Percentiles rank a stretch among this genome's conserved stretches.
phyloP scores from a whole-genome alignment of 2,113 vertebrate species.

The Blennius ocellaris region DNA sequence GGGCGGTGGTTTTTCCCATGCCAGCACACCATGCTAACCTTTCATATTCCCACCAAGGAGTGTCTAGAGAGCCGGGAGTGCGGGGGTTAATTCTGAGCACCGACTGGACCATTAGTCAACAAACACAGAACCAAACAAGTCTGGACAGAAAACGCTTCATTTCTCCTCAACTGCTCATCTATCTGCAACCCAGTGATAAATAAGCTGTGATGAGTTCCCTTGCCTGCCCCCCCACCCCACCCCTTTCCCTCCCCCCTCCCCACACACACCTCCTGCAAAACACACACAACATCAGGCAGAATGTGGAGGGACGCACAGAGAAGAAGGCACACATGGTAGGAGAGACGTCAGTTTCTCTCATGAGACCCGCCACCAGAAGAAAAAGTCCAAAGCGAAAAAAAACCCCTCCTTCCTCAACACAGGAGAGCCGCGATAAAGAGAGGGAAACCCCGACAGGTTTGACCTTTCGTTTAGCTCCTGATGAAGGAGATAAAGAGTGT shows the following conservation, averaged over 20 bases:
- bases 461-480: no score
- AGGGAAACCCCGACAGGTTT: background rate
- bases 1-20: conserved; percentile 43
- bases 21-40: conserved; percentile 56
- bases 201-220: background rate
- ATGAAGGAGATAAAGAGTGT: no score
- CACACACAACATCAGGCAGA: conserved; percentile 72
- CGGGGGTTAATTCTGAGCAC: conserved; percentile 60
- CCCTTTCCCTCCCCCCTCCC: conserved; percentile 12
- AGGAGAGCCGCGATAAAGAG: conserved; percentile 47
- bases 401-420: conserved; percentile 57
- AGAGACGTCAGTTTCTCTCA: conserved; percentile 44
- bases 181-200: no score
- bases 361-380: background rate
- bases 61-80: conserved; percentile 27
- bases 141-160: background rate
- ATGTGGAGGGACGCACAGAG: conserved; percentile 68
- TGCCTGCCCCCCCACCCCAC: background rate
- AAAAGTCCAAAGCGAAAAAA: conserved; percentile 28
- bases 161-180: background rate
- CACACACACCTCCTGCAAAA: conserved; percentile 81
- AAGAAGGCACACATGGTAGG: conserved; percentile 68
- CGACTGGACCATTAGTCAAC: conserved; percentile 68
- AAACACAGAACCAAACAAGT: conserved; percentile 56
- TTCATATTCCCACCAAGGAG: background rate